Evolutionary conservation across 2,888 invertebrate species (phyloP), one percentile per base, ranked within the genome.

Genomic region (Tenthredo amoena): DNA sequence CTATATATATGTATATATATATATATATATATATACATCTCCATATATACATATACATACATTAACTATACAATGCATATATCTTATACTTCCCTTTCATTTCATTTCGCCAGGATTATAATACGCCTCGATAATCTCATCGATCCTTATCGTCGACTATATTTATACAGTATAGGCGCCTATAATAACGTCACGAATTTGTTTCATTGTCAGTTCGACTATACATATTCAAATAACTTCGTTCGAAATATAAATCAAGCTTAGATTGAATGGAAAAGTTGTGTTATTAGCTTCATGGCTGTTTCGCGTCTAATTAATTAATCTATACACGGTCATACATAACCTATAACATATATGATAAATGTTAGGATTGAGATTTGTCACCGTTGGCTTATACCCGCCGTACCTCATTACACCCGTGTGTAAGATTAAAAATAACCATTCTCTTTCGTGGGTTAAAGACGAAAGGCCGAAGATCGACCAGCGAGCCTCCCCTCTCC

Each of bases 381-480:
- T 15, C 47, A 47, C 47, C 47, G 47, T 15, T 47, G 6, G 55
- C 7, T 7, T 55, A 55, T n/a, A 50, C 50, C 50, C 18, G 18
- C 0, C n/a, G 10, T 47, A 15, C 6, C 58, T 37, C 15, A 18
- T 10, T 43, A 40, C 72, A 40, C 7, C n/a, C 26, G 37, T 37
- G 21, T 26, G 15, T 26, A 31, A 21, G 31, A 50, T 47, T 50
- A 50, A 34, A 68, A 68, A 68, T 68, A 68, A 34, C 68, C 34
- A 68, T 68, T 68, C 15, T 37, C 47, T 37, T 34, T 31, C 50
- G 76, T 47, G 9, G 50, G 47, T 26, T 21, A 31, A 43, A n/a
- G 10, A 77, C 37, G 62, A 81, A 81, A 81, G 81, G 81, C 81
- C 81, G 62, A 37, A 81, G 40, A 62, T 62, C 12, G 21, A 10